Base-by-base conservation (phyloP, 1,140 invertebrate genomes). In the Pseudomyrmex sp. region DNA sequence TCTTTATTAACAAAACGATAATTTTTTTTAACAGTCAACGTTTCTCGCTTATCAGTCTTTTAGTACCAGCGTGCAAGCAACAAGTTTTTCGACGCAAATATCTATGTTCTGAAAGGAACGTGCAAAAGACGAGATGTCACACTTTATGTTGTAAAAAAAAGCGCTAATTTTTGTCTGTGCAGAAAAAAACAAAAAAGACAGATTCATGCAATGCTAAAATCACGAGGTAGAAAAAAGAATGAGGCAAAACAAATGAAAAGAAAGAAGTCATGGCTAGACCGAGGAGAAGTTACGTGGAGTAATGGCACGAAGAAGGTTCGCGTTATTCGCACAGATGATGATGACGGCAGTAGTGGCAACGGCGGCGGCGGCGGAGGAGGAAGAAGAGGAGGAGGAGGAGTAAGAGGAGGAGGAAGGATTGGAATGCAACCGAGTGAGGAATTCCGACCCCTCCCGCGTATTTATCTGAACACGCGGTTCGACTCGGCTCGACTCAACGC, bases 391-490 rank as follows among this genome's bases (percentile, higher is more conserved):
- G 18, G 26, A 26, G 62, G 65, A 73, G 68, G 18, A 18, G 18
- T 2, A 26, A 59, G 65, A 73, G 68, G 77, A 63, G 61, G 74
- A 87, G 62, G 85, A 87, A 85, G 85, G 89, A 89, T 85, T 92
- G 93, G 93, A 94, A 94, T 94, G 93, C 92, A 94, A 91, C 92
- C 91, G 93, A 94, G 93, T 93, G 93, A 94, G 93, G 93, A 93
- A 93, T 94, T 94, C 93, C 92, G 92, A 93, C 92, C 94, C 93
- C 93, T 94, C 93, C 94, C 93, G 93, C 94, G 93, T 94, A 94
- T 94, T 94, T 94, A 94, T 94, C 94, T 91, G 92, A 93, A 87
- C 91, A 86, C 91, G 84, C 85, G 88, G 74, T 61, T 46, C 70
- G 35, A 35, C 35, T 35, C 35, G 35, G 35, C 35, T 35, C 35